A percentile compares a stretch with the other conserved stretches of the same genome.
Conservation (phyloP, 2,888 invertebrate genomes). For the Cynaeus angustus region DNA sequence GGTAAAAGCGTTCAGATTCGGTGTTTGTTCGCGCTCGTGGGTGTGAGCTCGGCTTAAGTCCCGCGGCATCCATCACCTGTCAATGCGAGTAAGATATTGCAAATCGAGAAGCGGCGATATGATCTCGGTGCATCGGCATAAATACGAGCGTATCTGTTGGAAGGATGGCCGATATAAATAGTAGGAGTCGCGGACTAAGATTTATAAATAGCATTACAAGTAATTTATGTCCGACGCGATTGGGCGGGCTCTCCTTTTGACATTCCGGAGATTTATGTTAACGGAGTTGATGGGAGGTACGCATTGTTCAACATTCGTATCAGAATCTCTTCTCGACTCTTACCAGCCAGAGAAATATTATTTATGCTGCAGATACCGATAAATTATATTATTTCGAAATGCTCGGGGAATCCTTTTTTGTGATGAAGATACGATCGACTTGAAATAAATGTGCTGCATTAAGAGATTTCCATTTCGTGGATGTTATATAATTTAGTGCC, state of each 20-base stretch:
- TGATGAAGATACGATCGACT: constrained; percentile 57
- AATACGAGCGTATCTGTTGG: constrained; percentile 59
- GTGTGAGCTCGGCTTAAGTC: constrained; percentile 29
- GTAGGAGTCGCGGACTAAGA: constrained; percentile 63
- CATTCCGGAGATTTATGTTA: constrained; percentile 71
- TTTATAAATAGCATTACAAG: constrained; percentile 72
- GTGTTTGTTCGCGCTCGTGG: not conserved
- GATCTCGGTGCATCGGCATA: constrained; percentile 62
- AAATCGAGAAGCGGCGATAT: constrained; percentile 62
- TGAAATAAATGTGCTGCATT: constrained; percentile 56
- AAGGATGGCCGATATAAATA: constrained; percentile 62
- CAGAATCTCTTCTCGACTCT: constrained; percentile 52
- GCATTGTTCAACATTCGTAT: constrained; percentile 58
- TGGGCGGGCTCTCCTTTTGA: constrained; percentile 71
- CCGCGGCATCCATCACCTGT: constrained; percentile 61
- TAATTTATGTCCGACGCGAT: constrained; percentile 72
- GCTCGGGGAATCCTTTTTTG: constrained; percentile 54
- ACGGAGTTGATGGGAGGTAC: constrained; percentile 71
- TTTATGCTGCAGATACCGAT: constrained; percentile 59
- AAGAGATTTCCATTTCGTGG: constrained; percentile 53
- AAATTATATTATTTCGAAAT: constrained; percentile 59
- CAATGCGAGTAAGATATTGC: constrained; percentile 62
- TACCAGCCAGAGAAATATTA: constrained; percentile 55
- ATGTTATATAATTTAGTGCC: constrained; percentile 48
- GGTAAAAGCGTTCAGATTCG: too few species aligned